Evolutionary conservation across 1,140 invertebrate genomes (phyloP).

Genomic region (Phenacoccus solenopsis): DNA sequence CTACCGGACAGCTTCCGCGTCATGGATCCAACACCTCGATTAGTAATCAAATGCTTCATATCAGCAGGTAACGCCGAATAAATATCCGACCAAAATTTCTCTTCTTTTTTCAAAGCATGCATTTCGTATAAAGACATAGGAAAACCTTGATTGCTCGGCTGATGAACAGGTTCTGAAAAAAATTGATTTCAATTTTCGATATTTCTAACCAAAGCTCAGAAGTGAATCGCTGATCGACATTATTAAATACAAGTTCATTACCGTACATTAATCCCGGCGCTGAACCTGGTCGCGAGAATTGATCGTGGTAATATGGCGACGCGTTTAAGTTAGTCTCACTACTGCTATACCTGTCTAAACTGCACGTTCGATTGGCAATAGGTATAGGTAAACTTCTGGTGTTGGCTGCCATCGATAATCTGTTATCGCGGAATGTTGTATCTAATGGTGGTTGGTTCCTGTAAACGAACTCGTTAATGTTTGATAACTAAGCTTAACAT

Average conservation of each 20-base stretch:
- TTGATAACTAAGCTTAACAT: neutral
- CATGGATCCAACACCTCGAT: neutral
- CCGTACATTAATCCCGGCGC: slow-evolving; percentile 9
- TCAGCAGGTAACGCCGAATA: neutral
- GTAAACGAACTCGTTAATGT: neutral
- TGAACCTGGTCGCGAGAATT: slow-evolving; percentile 8
- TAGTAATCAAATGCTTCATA: neutral
- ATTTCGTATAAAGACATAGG: neutral
- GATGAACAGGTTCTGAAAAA: neutral
- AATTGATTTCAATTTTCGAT: too few species aligned
- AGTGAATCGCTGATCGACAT: too few species aligned
- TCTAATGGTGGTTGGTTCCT: neutral
- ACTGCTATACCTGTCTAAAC: slow-evolving; percentile 3
- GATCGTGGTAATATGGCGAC: slow-evolving; percentile 5
- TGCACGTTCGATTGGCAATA: neutral
- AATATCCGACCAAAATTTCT: slow-evolving; percentile 13
- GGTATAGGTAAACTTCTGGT: neutral
- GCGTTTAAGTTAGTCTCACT: neutral
- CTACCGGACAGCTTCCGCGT: neutral
- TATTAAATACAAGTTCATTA: neutral
- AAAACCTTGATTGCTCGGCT: neutral
- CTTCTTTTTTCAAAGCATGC: slow-evolving; percentile 8
- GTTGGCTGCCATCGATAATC: neutral
- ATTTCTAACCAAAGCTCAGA: too few species aligned
- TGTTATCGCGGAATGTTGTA: neutral